phyloP scores from a whole-genome alignment of 1,140 invertebrate species.

The Panagrolaimus sp. region DNA sequence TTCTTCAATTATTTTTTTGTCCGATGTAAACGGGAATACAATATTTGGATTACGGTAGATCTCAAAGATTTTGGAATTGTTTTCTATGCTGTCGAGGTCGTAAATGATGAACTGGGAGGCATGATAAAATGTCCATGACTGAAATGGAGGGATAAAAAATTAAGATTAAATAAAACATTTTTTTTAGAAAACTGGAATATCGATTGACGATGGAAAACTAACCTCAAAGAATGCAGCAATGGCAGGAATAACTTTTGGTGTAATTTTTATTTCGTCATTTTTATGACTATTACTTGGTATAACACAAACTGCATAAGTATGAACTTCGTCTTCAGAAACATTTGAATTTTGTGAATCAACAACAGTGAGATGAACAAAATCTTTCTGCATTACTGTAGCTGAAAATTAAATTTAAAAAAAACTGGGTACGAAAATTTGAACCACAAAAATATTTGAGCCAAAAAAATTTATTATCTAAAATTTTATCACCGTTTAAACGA shows the following conservation, averaged over 20 bases:
- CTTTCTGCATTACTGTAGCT: not conserved
- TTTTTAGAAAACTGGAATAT: not conserved
- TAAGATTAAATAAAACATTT: too few relatives aligned
- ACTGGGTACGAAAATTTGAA: too few relatives aligned
- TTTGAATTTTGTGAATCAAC: not conserved
- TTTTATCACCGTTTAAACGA: not conserved
- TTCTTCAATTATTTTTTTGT: not conserved
- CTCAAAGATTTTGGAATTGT: not conserved
- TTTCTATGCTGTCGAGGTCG: not conserved
- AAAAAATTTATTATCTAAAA: too few relatives aligned
- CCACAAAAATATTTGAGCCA: not conserved
- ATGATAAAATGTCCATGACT: conserved; percentile 1
- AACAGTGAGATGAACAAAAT: not conserved
- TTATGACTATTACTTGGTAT: not conserved
- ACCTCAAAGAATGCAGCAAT: conserved; percentile 6
- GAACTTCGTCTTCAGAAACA: not conserved
- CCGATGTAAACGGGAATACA: not conserved
- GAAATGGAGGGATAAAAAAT: too few relatives aligned
- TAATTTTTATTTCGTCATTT: not conserved
- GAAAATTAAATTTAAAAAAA: not conserved
- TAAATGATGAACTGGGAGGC: not conserved
- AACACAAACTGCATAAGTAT: not conserved
- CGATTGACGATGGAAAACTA: too few relatives aligned
- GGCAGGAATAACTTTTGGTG: not conserved
- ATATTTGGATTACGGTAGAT: not conserved